Conservation (phyloP, 1,140 invertebrate genomes). For the Drosophila persimilis region DNA sequence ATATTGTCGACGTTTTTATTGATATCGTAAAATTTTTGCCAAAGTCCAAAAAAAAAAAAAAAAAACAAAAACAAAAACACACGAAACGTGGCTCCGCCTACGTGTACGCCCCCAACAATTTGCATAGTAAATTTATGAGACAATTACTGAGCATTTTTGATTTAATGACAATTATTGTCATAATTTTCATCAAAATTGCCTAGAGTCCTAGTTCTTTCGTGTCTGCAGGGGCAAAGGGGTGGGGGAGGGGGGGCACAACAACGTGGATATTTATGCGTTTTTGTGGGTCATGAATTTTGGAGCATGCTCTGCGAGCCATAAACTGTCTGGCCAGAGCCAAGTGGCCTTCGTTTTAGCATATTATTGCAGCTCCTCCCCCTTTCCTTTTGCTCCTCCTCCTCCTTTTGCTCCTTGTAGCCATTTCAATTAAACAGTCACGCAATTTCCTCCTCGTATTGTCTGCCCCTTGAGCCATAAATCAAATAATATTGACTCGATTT, state of each 20-base stretch:
- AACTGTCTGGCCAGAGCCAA: constrained; percentile 39
- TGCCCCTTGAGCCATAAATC: constrained; percentile 60
- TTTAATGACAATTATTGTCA: constrained; percentile 82
- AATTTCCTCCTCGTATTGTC: constrained; percentile 73
- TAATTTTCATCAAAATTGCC: constrained; percentile 81
- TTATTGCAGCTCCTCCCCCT: constrained; percentile 14
- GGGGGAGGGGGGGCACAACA: constrained; percentile 18
- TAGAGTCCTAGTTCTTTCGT: constrained; percentile 40
- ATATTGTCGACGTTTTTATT: constrained; percentile 82
- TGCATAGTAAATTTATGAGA: constrained; percentile 82
- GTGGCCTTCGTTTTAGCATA: constrained; percentile 49
- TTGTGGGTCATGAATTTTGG: constrained; percentile 77
- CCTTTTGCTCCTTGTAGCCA: constrained; percentile 24
- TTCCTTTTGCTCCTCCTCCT: neutral
- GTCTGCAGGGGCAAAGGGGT: constrained; percentile 3
- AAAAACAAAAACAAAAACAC: constrained; percentile 21
- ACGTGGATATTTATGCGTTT: constrained; percentile 75
- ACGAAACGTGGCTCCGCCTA: constrained; percentile 44
- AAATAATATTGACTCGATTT: constrained; percentile 57
- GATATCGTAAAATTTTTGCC: constrained; percentile 80
- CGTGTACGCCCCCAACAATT: constrained; percentile 53
- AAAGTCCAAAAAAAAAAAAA: constrained; percentile 46
- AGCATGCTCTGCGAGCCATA: constrained; percentile 70
- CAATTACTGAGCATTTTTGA: constrained; percentile 81
- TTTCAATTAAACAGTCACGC: constrained; percentile 78